These are phyloP conservation scores for Leucophenga montana DNA, from an alignment of 2,888 invertebrate genomes.

Conservation along the genomic window DNA sequence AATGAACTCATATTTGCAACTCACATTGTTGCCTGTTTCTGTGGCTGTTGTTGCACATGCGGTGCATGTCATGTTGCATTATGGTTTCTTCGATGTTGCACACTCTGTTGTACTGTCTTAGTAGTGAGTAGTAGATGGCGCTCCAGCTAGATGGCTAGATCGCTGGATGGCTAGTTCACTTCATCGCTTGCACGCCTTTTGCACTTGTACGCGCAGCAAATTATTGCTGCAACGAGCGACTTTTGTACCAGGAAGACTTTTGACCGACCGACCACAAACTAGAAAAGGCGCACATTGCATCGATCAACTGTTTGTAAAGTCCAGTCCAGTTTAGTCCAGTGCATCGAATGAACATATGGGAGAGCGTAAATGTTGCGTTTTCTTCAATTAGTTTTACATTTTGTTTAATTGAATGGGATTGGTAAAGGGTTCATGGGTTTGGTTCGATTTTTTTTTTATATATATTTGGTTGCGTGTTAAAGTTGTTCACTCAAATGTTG, in stretches of 20 bases:
- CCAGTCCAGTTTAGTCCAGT: too few species aligned
- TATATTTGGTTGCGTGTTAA: constrained; percentile 13
- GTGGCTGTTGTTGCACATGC: constrained; percentile 57
- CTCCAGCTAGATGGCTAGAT: constrained; percentile 16
- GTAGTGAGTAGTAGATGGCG: too few species aligned
- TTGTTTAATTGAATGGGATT: constrained; percentile 23
- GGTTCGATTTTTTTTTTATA: neutral
- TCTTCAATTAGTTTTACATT: constrained; percentile 23
- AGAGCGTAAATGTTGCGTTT: constrained; percentile 11
- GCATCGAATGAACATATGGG: neutral
- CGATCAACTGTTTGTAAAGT: too few species aligned
- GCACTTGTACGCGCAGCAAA: constrained; percentile 51
- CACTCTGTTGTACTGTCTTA: constrained; percentile 12
- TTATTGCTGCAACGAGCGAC: constrained; percentile 33
- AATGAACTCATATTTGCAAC: constrained; percentile 69
- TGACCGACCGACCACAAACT: constrained; percentile 61
- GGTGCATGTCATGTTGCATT: constrained; percentile 68
- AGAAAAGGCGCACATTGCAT: neutral
- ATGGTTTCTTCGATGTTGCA: constrained; percentile 47
- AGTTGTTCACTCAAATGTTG: neutral
- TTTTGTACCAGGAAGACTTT: constrained; percentile 57
- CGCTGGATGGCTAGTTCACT: constrained; percentile 18
- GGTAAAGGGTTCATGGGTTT: constrained; percentile 18
- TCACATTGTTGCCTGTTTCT: constrained; percentile 35
- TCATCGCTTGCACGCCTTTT: constrained; percentile 28